Percentiles rank a stretch among this genome's conserved stretches.
phyloP scores from a whole-genome alignment of 1,140 invertebrate genomes.

The Propsilocerus akamusi region DNA sequence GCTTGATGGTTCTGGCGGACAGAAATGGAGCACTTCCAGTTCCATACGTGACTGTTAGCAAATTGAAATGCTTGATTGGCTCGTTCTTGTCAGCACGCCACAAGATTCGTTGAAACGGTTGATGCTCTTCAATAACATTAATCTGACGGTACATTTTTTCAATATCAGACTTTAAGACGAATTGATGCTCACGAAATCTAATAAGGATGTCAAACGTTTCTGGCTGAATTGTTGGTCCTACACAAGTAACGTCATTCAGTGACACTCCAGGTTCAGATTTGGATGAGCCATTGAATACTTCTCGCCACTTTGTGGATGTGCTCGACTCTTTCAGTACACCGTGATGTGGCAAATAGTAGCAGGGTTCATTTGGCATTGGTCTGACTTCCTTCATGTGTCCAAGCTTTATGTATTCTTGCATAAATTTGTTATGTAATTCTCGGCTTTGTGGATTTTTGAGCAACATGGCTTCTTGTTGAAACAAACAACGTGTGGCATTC shows the following conservation, averaged over 20 bases:
- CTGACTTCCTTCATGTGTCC: constrained; percentile 15
- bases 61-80: constrained; percentile 12
- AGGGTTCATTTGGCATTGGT: constrained; percentile 5
- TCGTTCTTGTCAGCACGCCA: constrained; percentile 15
- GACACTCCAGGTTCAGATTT: constrained; percentile 10
- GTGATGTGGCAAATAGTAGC: constrained; percentile 17
- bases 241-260: constrained; percentile 17
- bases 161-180: constrained; percentile 15
- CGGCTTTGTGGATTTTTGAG: not conserved
- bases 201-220: constrained; percentile 20
- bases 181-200: constrained; percentile 14
- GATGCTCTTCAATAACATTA: constrained; percentile 9
- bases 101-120: constrained; percentile 19
- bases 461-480: too few species aligned
- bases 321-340: constrained; percentile 14
- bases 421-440: constrained; percentile 13
- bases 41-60: constrained; percentile 19
- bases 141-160: constrained; percentile 19
- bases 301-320: constrained; percentile 14
- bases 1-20: constrained; percentile 12
- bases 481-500: too few species aligned
- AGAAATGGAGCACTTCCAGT: constrained; percentile 13
- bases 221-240: constrained; percentile 16
- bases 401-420: constrained; percentile 16
- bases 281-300: constrained; percentile 15